phyloP scores from a whole-genome alignment of 2,797 vertebrate species.

The Serranus cabrilla region DNA sequence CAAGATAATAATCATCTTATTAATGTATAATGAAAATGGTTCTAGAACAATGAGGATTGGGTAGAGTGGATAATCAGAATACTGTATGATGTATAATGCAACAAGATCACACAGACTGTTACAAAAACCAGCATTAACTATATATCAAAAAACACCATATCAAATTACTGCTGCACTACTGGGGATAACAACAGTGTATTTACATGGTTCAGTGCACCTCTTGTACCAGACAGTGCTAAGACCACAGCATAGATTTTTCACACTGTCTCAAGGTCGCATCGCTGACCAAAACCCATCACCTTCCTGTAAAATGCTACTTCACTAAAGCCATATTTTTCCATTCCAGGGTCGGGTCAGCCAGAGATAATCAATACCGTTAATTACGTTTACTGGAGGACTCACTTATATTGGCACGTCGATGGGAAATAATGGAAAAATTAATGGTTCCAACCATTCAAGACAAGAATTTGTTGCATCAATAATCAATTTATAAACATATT shows the following conservation, averaged over 20 bases:
- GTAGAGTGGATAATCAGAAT: not conserved
- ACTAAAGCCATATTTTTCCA: conserved; percentile 69
- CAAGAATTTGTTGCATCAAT: conserved; percentile 11
- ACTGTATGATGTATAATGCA: conserved; percentile 1
- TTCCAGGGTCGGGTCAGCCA: conserved; percentile 46
- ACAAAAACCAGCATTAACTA: not conserved
- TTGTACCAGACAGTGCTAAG: conserved; percentile 30
- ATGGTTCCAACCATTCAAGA: not conserved
- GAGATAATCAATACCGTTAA: conserved; percentile 79
- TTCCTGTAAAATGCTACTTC: conserved; percentile 78
- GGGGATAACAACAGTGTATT: conserved; percentile 3
- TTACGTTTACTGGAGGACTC: conserved; percentile 78
- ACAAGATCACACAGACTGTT: not conserved
- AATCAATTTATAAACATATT: not conserved
- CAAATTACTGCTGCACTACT: not conserved
- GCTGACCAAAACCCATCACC: conserved; percentile 67
- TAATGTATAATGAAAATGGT: not conserved
- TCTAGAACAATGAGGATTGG: not conserved
- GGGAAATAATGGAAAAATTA: conserved; percentile 48
- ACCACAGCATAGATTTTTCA: conserved; percentile 61
- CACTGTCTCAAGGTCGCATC: conserved; percentile 67
- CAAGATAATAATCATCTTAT: not conserved
- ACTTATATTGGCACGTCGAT: conserved; percentile 49
- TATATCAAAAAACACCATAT: not conserved
- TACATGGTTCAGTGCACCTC: conserved; percentile 19